A percentile compares a stretch with the other conserved stretches of the same genome.
These are phyloP conservation scores for Molothrus aeneus DNA, from an alignment of 2,797 vertebrate genomes.

Conservation along the genomic window DNA sequence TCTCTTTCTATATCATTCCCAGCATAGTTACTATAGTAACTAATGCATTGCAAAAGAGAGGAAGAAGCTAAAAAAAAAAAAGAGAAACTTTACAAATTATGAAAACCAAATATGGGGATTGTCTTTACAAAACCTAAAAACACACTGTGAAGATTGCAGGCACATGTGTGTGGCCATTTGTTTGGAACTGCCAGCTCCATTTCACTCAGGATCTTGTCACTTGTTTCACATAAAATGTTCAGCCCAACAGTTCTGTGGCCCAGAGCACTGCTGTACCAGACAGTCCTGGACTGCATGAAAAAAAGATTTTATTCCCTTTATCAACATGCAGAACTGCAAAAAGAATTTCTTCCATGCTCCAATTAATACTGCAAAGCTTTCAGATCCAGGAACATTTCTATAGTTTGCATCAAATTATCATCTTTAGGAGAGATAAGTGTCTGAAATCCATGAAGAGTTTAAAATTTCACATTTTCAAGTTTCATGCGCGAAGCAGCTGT, in stretches of 20 bases:
- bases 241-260: neutral
- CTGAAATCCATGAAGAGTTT: neutral
- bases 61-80: neutral
- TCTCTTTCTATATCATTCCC: conserved; percentile 69
- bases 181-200: neutral
- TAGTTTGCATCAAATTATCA: neutral
- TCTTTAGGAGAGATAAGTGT: neutral
- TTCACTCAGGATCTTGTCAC: neutral
- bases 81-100: conserved; percentile 29
- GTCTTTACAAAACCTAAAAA: neutral
- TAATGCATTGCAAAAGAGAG: conserved; percentile 69
- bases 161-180: conserved; percentile 2
- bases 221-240: neutral
- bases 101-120: conserved; percentile 24
- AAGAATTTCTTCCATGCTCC: neutral
- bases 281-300: neutral
- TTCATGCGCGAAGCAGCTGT: neutral
- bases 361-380: neutral
- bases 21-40: conserved; percentile 80
- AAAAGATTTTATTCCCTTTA: neutral
- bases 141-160: neutral
- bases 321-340: neutral
- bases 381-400: neutral
- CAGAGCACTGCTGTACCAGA: neutral
- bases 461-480: neutral